phyloP scores from a whole-genome alignment of 1,140 invertebrate genomes.

The Drosophila hydei region DNA sequence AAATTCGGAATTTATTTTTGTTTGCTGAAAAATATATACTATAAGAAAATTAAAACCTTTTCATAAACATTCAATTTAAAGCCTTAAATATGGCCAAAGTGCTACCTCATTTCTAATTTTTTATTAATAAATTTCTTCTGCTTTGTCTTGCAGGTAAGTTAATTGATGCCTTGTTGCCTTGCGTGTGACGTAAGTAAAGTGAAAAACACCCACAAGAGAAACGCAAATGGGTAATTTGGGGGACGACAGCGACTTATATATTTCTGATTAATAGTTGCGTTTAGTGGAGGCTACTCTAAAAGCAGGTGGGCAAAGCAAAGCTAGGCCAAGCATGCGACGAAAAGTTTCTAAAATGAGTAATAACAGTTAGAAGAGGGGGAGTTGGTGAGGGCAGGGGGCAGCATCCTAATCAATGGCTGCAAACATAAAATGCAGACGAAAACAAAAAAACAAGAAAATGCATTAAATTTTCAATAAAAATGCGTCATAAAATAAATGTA shows the following conservation, averaged over 20 bases:
- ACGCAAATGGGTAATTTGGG: slow-evolving; percentile 35
- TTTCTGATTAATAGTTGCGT: slow-evolving; percentile 38
- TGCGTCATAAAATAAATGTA: slow-evolving; percentile 72
- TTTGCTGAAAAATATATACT: too few species aligned
- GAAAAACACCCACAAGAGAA: slow-evolving; percentile 15
- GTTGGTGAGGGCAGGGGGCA: neutral
- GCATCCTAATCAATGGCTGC: slow-evolving; percentile 31
- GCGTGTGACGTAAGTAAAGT: neutral
- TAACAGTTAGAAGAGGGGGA: neutral
- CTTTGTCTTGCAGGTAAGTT: slow-evolving; percentile 60
- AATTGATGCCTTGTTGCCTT: slow-evolving; percentile 6
- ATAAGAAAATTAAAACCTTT: too few species aligned
- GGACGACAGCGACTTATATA: slow-evolving; percentile 14
- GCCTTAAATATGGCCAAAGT: neutral
- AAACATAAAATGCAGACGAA: slow-evolving; percentile 59
- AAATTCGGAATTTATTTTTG: too few species aligned
- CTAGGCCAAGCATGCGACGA: slow-evolving; percentile 32
- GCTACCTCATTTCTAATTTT: neutral
- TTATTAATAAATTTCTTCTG: slow-evolving; percentile 14
- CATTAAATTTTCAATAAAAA: slow-evolving; percentile 78
- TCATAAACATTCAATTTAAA: neutral
- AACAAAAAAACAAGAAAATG: slow-evolving; percentile 53
- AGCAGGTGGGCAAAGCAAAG: neutral
- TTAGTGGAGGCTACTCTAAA: neutral
- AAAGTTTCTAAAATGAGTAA: too few species aligned